Percentiles rank a stretch among this genome's conserved stretches.
Conservation (phyloP, 1,140 invertebrate species). For the Calycopis cecrops region DNA sequence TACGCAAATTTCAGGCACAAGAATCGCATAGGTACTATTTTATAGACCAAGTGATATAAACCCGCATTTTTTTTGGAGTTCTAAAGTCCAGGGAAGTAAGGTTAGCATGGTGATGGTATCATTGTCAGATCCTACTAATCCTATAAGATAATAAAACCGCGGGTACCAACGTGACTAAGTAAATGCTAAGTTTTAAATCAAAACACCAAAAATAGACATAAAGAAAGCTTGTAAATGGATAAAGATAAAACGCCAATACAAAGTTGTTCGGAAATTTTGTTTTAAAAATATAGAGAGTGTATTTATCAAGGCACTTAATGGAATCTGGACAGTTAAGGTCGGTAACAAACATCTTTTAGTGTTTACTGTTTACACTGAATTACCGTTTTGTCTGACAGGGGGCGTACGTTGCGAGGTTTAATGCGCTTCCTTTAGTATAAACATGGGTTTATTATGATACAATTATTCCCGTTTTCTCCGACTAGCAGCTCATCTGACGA, state of each 20-base stretch:
- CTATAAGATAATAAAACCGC: neutral
- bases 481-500: too few relatives aligned
- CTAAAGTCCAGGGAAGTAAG: too few relatives aligned
- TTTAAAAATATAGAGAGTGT: neutral
- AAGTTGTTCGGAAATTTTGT: neutral
- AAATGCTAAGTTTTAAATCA: neutral
- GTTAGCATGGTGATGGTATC: too few relatives aligned
- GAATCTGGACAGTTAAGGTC: slow-evolving; percentile 1
- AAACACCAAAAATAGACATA: neutral
- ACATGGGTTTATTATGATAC: neutral
- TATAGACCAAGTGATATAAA: too few relatives aligned
- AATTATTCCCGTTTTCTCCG: neutral
- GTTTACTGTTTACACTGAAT: neutral
- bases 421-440: neutral
- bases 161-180: neutral
- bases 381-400: neutral
- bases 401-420: neutral
- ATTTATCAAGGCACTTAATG: slow-evolving; percentile 2
- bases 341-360: neutral
- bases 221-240: neutral
- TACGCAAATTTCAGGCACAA: too few relatives aligned
- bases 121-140: too few relatives aligned
- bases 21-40: too few relatives aligned
- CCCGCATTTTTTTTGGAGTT: too few relatives aligned
- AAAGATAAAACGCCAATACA: neutral